Conservation (phyloP, 2,797 vertebrate genomes). For the Neopelma chrysocephalum region DNA sequence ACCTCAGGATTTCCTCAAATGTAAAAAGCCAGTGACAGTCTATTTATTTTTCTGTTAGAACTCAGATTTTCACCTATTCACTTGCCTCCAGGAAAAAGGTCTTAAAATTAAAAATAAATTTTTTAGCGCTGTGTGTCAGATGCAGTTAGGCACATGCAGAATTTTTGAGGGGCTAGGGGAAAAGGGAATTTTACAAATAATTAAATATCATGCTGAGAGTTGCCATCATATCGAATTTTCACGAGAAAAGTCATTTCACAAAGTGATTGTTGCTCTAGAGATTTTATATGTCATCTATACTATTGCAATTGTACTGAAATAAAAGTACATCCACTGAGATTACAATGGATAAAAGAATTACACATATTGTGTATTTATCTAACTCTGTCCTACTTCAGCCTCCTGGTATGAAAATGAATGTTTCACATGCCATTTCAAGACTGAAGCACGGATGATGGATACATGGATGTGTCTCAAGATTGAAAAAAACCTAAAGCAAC, state of each 20-base stretch:
- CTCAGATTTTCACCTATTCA: neutral
- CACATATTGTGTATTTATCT: neutral
- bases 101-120: neutral
- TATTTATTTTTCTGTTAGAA: neutral
- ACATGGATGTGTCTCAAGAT: neutral
- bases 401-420: neutral
- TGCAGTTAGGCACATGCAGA: neutral
- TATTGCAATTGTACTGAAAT: slow-evolving; percentile 21
- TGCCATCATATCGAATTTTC: slow-evolving; percentile 12
- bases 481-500: neutral
- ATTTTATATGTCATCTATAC: neutral
- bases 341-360: slow-evolving; percentile 7
- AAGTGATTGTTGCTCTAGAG: neutral
- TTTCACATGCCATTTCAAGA: neutral
- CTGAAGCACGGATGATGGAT: neutral
- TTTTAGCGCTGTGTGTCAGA: neutral
- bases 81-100: neutral
- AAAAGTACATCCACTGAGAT: slow-evolving; percentile 10
- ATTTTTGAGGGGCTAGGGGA: neutral
- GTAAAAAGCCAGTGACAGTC: neutral
- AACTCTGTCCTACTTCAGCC: slow-evolving; percentile 7
- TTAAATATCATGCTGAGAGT: neutral
- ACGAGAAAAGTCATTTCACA: slow-evolving; percentile 16
- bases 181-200: slow-evolving; percentile 19
- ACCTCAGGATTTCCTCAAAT: neutral